Base-by-base conservation (phyloP, 1,140 invertebrate species). In the Leptonema lineaticorne region DNA sequence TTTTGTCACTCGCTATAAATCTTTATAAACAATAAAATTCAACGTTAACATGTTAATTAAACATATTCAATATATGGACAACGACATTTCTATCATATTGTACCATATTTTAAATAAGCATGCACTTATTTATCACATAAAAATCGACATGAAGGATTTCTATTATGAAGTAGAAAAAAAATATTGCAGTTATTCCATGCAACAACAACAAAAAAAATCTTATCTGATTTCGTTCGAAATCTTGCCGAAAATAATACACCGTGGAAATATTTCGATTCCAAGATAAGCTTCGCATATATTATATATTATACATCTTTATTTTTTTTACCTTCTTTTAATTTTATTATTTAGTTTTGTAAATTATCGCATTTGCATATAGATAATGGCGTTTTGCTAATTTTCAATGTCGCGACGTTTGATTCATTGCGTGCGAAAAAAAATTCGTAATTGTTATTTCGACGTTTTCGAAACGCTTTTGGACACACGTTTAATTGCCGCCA, bases 11-110 rank as follows among this genome's bases (percentile, higher is more conserved):
- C 8, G 22, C 50, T 11, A 53, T 53, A 53, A 53, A 26, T 53
- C 20, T 53, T 53, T 14, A 53, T 24, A 48, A 48, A 18, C 20
- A 48, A 48, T 48, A 48, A 48, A 41, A 48, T 26, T 24, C n/a
- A 41, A 24, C 50, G 50, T 53, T 20, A 53, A 53, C 50, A 22
- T 53, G 50, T 53, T 24, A 53, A 53, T 53, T 53, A 53, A 53
- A 53, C 14, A 41, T 9, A 14, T 41, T 41, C 37, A 41, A 41
- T 14, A 14, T 41, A 41, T 14, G n/a, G 16, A 41, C 16, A 41
- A 41, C 37, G 16, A 41, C 16, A 41, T 41, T 41, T 41, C 37
- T 41, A n/a, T n/a, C n/a, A n/a, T n/a, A n/a, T n/a, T n/a, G n/a
- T n/a, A n/a, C n/a, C n/a, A n/a, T n/a, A n/a, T n/a, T n/a, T n/a